Conservation (phyloP, 2,888 invertebrate genomes). For the Xylocampa areola region DNA sequence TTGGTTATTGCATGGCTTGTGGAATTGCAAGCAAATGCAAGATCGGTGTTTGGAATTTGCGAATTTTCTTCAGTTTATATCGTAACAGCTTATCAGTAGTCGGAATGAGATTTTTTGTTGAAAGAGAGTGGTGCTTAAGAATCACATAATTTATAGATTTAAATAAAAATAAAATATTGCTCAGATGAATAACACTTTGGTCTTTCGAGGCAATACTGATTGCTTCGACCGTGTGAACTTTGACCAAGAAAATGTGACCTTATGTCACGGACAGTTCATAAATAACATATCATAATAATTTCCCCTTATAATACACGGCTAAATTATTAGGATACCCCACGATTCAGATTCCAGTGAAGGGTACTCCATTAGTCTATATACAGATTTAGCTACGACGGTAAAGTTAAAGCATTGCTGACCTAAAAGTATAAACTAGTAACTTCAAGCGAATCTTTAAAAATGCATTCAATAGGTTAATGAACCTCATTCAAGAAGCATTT, state of each 20-base stretch:
- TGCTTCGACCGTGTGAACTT: background rate
- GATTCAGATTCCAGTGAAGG: no score
- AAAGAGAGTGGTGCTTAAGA: background rate
- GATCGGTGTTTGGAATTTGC: conserved; percentile 9
- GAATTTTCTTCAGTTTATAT: conserved; percentile 17
- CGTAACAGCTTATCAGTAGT: conserved; percentile 17
- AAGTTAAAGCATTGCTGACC: no score
- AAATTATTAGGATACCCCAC: no score
- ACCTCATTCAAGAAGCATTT: background rate
- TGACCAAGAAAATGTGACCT: no score
- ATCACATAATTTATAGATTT: background rate
- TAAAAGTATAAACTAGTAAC: no score
- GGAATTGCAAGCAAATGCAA: conserved; percentile 41
- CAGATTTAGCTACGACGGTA: no score
- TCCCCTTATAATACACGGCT: no score
- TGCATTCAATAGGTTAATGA: conserved; percentile 4
- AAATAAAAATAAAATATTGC: background rate
- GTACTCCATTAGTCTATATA: no score
- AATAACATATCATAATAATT: no score
- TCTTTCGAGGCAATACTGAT: conserved; percentile 1
- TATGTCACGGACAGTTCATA: no score
- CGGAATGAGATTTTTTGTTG: background rate
- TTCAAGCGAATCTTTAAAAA: background rate
- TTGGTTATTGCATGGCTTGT: conserved; percentile 25
- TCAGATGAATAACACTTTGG: background rate